Evolutionary conservation across 1,140 invertebrate genomes (phyloP).

Genomic region (Polypedilum pembai): DNA sequence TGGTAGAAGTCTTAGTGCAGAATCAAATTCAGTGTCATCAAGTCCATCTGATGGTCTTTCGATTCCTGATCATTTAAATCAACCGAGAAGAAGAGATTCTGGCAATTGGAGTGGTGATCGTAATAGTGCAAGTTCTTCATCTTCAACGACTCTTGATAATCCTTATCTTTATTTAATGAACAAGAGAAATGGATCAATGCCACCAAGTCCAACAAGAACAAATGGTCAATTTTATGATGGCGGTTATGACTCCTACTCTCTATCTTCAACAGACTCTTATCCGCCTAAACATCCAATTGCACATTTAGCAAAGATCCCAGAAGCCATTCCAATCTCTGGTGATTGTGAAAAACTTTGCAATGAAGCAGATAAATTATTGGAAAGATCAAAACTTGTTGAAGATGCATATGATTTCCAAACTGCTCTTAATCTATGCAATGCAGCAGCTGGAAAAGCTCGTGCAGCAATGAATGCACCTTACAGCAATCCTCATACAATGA

Average conservation of each 20-base stretch:
- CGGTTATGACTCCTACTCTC: conserved; percentile 85
- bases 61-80: conserved; percentile 67
- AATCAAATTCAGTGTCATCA: conserved; percentile 45
- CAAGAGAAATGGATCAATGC: conserved; percentile 54
- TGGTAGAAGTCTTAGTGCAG: conserved; percentile 60
- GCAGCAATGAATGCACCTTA: conserved; percentile 90
- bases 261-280: conserved; percentile 80
- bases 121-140: conserved; percentile 86
- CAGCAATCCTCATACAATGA: conserved; percentile 80
- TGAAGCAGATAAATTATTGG: conserved; percentile 75
- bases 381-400: conserved; percentile 72
- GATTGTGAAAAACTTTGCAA: conserved; percentile 78
- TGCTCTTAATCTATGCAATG: conserved; percentile 68
- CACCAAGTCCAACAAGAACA: conserved; percentile 60
- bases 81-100: conserved; percentile 75
- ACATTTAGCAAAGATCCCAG: conserved; percentile 63
- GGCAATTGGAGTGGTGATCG: conserved; percentile 93
- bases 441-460: conserved; percentile 69
- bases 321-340: conserved; percentile 45
- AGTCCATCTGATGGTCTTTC: conserved; percentile 52
- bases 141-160: conserved; percentile 86
- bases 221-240: conserved; percentile 68
- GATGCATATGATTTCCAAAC: conserved; percentile 73
- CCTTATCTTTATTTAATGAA: conserved; percentile 75
- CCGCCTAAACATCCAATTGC: conserved; percentile 58